Base-by-base conservation (phyloP, 2,888 invertebrate species). In the Diaprepes abbreviatus region DNA sequence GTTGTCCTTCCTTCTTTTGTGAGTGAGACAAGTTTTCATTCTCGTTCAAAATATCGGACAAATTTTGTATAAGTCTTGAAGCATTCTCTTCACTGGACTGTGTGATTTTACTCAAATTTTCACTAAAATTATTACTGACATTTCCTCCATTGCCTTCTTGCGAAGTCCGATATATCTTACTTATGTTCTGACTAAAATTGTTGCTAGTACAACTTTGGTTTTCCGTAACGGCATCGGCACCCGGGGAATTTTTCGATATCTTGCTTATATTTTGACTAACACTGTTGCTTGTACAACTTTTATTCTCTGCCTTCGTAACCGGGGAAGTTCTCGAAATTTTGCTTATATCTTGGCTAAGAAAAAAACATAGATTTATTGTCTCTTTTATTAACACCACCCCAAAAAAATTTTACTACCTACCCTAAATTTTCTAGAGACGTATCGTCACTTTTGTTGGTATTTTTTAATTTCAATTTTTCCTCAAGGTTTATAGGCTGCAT, bases 31-130 rank as follows among this genome's bases (percentile, higher is more conserved):
- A 31, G 33, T 38, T 17, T 28, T 63, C 58, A 4, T 69, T 59
- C 10, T 63, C 58, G 0, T 57, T 52, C n/a, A 64, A 31, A 16
- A 57, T 55, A 36, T 69, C 58, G 9, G 68, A 68, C 21, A 68
- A 55, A 48, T 63, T 62, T 5, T 38, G 43, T n/a, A 63, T 55
- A 6, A 68, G 5, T 35, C 33, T 43, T n/a, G 43, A 57, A 4
- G 31, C 54, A 14, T 35, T 63, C 7, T 68, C 57, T 9, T 55
- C 38, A 36, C 68, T 68, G 0, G 14, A 7, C n/a, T 62, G 60
- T 5, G 68, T 43, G 10, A 55, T 24, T 40, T 43, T 55, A 33
- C 60, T 66, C 31, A 66, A 24, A 28, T 68, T 55, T 48, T 68
- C 36, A 38, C 45, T 38, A 19, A 48, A 54, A 43, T 55, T 62